Percentiles rank a stretch among this genome's conserved stretches.
Conservation (phyloP, 1,140 invertebrate species). For the Drosophila ironensis region DNA sequence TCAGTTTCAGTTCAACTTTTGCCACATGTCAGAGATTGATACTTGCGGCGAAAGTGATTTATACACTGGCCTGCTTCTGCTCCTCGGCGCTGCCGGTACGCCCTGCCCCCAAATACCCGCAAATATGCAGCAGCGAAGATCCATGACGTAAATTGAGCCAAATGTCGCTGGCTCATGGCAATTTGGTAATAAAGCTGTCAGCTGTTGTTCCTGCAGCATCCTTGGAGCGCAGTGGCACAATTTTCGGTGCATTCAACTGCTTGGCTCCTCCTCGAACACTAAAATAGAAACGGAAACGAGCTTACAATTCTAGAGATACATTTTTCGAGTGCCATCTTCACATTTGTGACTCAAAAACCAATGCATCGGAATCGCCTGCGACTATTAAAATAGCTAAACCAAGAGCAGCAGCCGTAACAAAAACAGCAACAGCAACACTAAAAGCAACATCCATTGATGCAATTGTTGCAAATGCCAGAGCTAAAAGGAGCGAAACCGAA, state of each 20-base stretch:
- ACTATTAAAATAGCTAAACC: slow-evolving; percentile 71
- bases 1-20: slow-evolving; percentile 58
- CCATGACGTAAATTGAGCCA: slow-evolving; percentile 71
- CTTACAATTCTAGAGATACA: too few species aligned
- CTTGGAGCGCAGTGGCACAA: slow-evolving; percentile 34
- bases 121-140: slow-evolving; percentile 33
- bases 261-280: too few species aligned
- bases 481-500: slow-evolving; percentile 58
- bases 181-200: slow-evolving; percentile 73
- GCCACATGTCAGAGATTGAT: slow-evolving; percentile 73
- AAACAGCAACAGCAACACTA: slow-evolving; percentile 5
- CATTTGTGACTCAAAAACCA: slow-evolving; percentile 54
- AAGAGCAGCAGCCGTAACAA: slow-evolving; percentile 39
- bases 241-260: slow-evolving; percentile 17
- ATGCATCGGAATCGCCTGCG: slow-evolving; percentile 69
- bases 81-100: neutral
- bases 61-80: slow-evolving; percentile 44
- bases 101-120: neutral
- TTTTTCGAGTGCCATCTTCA: neutral
- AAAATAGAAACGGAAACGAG: too few species aligned
- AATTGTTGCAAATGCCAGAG: slow-evolving; percentile 62
- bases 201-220: slow-evolving; percentile 30
- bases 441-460: slow-evolving; percentile 53
- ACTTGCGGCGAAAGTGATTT: slow-evolving; percentile 78
- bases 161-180: slow-evolving; percentile 71